phyloP scores from a whole-genome alignment of 2,113 vertebrate species.

The Bambusicola thoracicus region DNA sequence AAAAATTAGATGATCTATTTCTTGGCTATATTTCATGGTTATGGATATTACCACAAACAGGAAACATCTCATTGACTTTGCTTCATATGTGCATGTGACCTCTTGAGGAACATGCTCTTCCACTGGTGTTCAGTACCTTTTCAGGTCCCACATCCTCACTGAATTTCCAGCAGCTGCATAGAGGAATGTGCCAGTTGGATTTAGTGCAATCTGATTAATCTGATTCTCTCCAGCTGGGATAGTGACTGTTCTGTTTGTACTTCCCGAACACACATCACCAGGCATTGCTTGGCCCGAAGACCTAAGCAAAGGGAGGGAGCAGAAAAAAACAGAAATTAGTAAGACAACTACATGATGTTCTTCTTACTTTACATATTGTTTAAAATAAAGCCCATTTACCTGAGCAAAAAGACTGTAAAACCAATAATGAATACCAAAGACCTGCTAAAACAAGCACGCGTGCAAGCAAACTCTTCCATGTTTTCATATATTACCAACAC shows the following conservation, averaged over 20 bases:
- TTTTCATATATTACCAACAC: neutral
- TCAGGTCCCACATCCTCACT: slow-evolving; percentile 97
- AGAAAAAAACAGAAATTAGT: fast-evolving
- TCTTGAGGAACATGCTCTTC: neutral
- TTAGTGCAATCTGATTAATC: slow-evolving; percentile 94
- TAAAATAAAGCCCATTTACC: neutral
- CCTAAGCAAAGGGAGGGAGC: slow-evolving; percentile 64
- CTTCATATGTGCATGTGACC: neutral
- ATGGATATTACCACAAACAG: neutral
- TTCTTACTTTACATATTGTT: neutral
- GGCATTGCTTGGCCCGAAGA: slow-evolving; percentile 92
- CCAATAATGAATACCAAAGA: neutral
- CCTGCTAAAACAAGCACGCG: neutral
- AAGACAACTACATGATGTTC: neutral
- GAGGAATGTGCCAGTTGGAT: slow-evolving; percentile 90
- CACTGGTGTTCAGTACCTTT: slow-evolving; percentile 81
- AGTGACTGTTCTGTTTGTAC: slow-evolving; percentile 85
- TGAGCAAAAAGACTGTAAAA: neutral
- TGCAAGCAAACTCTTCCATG: neutral
- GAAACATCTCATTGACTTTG: neutral
- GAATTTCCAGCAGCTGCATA: slow-evolving; percentile 94
- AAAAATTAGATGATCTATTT: neutral
- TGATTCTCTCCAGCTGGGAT: slow-evolving; percentile 95
- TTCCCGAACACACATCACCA: slow-evolving; percentile 86
- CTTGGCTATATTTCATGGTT: neutral